A percentile compares a stretch with the other conserved stretches of the same genome.
These are phyloP conservation scores for Apteryx owenii DNA, from an alignment of 2,113 vertebrate species.

Conservation along the genomic window DNA sequence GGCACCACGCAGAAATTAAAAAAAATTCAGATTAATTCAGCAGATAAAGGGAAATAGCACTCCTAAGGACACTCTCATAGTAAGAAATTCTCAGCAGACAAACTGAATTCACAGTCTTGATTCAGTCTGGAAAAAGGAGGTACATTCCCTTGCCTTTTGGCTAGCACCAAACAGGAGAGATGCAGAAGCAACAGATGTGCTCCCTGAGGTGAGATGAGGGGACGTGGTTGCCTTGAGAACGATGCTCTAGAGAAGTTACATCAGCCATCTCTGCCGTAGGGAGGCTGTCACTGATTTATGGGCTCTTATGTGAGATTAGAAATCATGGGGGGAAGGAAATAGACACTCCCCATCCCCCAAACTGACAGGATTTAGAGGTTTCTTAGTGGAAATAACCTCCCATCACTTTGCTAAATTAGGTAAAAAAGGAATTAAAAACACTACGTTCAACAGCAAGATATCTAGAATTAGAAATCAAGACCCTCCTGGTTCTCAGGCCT, in stretches of 20 bases:
- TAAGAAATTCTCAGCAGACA: not conserved
- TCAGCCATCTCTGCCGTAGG: not conserved
- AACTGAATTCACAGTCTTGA: not conserved
- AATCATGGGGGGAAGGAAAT: not conserved
- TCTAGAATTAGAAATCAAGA: not conserved
- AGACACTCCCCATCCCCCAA: not conserved
- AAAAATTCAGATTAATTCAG: not conserved
- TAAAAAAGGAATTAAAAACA: not conserved
- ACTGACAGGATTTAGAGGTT: not conserved
- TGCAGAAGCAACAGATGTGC: not conserved
- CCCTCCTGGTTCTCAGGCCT: not conserved
- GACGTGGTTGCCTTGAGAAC: not conserved
- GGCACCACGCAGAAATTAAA: not conserved
- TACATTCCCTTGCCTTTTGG: not conserved
- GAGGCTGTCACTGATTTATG: not conserved
- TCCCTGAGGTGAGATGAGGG: not conserved
- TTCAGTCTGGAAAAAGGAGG: not conserved
- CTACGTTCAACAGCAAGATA: rapidly evolving
- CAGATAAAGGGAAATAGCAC: not conserved
- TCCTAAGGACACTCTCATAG: not conserved
- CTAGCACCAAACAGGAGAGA: not conserved
- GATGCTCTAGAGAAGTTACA: not conserved
- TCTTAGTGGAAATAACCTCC: not conserved
- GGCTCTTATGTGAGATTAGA: not conserved
- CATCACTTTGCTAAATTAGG: not conserved